Evolutionary conservation across 53 echinoderm and acorn worm species (phyloP), one percentile per base, ranked within the genome.

Genomic region (Apostichopus leukothele): DNA sequence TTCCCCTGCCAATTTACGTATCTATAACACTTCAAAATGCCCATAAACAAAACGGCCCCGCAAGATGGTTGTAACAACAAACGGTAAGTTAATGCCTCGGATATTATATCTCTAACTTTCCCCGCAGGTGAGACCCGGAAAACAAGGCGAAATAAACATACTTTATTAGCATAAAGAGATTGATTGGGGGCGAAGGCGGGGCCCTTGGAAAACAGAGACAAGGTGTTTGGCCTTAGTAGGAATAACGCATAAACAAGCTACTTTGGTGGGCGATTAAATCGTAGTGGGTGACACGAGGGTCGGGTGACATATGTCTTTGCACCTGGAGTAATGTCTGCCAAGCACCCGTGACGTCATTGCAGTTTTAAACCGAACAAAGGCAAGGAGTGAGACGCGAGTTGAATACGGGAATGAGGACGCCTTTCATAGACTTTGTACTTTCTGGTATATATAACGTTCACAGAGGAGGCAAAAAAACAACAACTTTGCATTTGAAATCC

Each of bases 241-340:
- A 55, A 81, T 39, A 81, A 81, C 54, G 81, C 81, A 81, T 81
- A 81, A 81, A 81, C 81, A 81, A 81, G 81, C 81, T 54, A 81
- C 81, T 81, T 16, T 52, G 81, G 81, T 81, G 81, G 81, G 81
- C 81, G 81, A 81, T 81, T 57, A 81, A 81, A 81, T 81, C 81
- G 23, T 81, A 55, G 81, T 81, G 81, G 81, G 81, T 81, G 81
- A 81, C 81, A 81, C 54, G 6, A 50, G 71, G 71, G 20, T 71
- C 71, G 18, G 71, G 5, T 19, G 71, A 71, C 71, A 71, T 71
- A 71, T 71, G 81, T 21, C 53, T 81, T 57, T 59, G 51, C 81
- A 81, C 81, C 81, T 81, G 81, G 81, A 81, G 81, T 81, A 18
- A 14, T 81, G 81, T 71, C 71, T 71, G 18, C 16, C 20, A n/a